Conservation (phyloP, 2,888 invertebrate genomes). For the Lacanobia oleracea region DNA sequence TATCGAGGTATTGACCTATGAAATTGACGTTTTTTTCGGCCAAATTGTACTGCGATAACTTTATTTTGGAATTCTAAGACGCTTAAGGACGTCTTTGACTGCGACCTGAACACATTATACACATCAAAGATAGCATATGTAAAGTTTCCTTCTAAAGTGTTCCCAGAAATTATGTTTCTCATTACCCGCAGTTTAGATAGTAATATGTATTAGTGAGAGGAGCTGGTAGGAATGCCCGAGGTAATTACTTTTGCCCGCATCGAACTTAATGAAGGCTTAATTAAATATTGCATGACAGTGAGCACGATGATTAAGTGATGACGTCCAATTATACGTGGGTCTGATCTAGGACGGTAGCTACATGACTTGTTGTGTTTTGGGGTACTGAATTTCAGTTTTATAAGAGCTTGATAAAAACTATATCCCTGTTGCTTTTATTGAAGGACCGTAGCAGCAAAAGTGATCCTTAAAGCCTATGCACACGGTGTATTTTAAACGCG, state of each 20-base stretch:
- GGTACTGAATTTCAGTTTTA: conserved; percentile 5
- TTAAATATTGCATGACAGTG: conserved; percentile 79
- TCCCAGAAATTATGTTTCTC: conserved; percentile 54
- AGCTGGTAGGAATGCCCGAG: conserved; percentile 73
- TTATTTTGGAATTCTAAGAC: no score
- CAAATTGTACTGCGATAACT: no score
- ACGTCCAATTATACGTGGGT: conserved; percentile 61
- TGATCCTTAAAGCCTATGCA: no score
- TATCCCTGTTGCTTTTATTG: no score
- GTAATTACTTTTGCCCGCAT: conserved; percentile 80
- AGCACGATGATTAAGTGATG: conserved; percentile 70
- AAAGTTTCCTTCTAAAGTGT: conserved; percentile 40
- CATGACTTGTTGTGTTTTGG: not conserved
- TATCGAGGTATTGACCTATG: no score
- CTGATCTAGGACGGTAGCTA: conserved; percentile 19
- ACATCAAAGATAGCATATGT: conserved; percentile 25
- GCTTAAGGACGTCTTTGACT: not conserved
- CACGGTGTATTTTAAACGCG: no score
- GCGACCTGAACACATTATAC: not conserved
- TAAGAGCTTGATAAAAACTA: no score
- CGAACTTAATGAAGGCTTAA: conserved; percentile 79
- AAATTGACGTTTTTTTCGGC: no score
- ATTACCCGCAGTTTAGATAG: conserved; percentile 56
- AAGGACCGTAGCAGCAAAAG: no score
- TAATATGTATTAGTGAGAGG: conserved; percentile 67